phyloP scores from a whole-genome alignment of 2,888 invertebrate species.

The Andrena bicolor region DNA sequence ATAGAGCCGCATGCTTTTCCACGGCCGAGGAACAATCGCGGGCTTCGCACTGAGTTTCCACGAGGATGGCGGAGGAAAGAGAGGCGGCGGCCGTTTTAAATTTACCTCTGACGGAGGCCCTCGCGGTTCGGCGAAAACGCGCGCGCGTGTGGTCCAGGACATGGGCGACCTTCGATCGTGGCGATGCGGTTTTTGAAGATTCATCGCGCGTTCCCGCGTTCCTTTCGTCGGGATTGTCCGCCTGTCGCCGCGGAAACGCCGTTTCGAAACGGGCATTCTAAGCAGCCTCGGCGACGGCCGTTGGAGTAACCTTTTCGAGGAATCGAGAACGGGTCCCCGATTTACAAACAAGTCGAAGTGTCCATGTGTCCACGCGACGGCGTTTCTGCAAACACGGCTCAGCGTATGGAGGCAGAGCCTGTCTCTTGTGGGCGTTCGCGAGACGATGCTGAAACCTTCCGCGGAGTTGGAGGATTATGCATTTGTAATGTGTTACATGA shows the following conservation, averaged over 20 bases:
- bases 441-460: conserved; percentile 4
- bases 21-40: conserved; percentile 62
- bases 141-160: conserved; percentile 25
- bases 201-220: conserved; percentile 16
- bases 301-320: conserved; percentile 25
- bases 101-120: conserved; percentile 52
- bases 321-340: conserved; percentile 39
- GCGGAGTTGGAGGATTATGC: not conserved
- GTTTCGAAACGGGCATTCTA: conserved; percentile 30
- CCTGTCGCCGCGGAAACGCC: conserved; percentile 7
- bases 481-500: not conserved
- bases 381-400: conserved; percentile 19
- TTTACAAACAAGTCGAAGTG: conserved; percentile 23
- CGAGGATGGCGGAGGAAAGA: not conserved
- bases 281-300: conserved; percentile 1
- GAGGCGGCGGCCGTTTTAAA: conserved; percentile 62
- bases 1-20: conserved; percentile 65
- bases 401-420: not conserved
- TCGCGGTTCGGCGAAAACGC: conserved; percentile 22
- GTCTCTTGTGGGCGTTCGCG: not conserved
- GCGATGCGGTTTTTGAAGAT: conserved; percentile 22
- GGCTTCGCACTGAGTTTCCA: conserved; percentile 21
- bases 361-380: not conserved
- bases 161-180: conserved; percentile 29
- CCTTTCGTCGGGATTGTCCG: not conserved